Base-by-base conservation (phyloP, 2,797 vertebrate species). In the Chiroxiphia lanceolata region DNA sequence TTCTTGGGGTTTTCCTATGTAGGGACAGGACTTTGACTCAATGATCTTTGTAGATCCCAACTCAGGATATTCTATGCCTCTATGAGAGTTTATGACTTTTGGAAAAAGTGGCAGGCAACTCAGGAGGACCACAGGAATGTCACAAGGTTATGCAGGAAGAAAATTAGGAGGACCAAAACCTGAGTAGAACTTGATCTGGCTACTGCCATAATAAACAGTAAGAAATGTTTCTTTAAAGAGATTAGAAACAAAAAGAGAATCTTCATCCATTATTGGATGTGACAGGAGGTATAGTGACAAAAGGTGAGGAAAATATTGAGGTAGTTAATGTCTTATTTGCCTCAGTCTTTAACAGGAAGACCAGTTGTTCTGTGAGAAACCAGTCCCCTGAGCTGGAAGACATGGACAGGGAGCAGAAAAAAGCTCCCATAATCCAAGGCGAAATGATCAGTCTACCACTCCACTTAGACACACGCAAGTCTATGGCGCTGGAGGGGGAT, bases 401-500 rank as follows among this genome's bases (percentile, higher is more conserved):
- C 27, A 51, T n/a, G 22, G 11, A n/a, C 27, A 23, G 23, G 10
- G 27, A n/a, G 19, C 19, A 44, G 33, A 65, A 72, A 23, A 15
- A 72, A 57, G 11, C 2, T 23, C 44, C 19, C 8, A 9, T 25
- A 72, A 51, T 47, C 19, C 67, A 57, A 65, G 44, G 9, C 16
- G 26, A 71, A 79, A 36, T 57, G 26, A 44, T 36, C 15, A 31
- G 13, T 15, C 10, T 57, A 33, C 22, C 33, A 25, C 15, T 36
- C 5, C 12, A 25, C 31, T 56, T 40, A 74, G 29, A 40, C 40
- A 34, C 10, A n/a, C 31, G 31, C 4, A 34, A 5, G 17, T 22
- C 34, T 42, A 3, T 1, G 1, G 14, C 5, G 1, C 26, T 44
- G 33, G 10, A 19, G 56, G 27, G 33, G 21, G 11, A n/a, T 51